A percentile compares a stretch with the other conserved stretches of the same genome.
These are phyloP conservation scores for Ctenopoma kingsleyae DNA, from an alignment of 2,797 vertebrate species.

Conservation along the genomic window DNA sequence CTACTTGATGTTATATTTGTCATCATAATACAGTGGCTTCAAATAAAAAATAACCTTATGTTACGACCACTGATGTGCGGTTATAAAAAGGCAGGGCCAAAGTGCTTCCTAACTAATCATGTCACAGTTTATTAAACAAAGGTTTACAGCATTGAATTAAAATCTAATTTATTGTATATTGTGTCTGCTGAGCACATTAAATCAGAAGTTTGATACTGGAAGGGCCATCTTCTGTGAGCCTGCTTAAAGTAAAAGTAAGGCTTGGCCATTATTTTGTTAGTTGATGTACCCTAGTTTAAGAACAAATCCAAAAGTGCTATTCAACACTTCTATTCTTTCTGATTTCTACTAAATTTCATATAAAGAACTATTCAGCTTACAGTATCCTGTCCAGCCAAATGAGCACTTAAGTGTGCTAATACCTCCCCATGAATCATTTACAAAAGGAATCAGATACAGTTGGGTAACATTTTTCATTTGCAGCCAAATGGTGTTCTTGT, in stretches of 20 bases:
- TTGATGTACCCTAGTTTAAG: neutral
- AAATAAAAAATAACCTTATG: slow-evolving; percentile 52
- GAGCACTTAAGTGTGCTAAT: slow-evolving; percentile 14
- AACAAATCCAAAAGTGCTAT: neutral
- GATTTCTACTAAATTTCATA: neutral
- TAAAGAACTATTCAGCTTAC: neutral
- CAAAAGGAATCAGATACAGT: slow-evolving; percentile 1
- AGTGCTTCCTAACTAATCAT: slow-evolving; percentile 58
- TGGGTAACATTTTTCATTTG: neutral
- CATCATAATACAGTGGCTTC: slow-evolving; percentile 55
- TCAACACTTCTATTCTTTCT: neutral
- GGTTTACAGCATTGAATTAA: slow-evolving; percentile 64
- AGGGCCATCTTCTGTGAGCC: neutral
- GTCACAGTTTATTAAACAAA: slow-evolving; percentile 65
- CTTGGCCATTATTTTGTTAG: neutral
- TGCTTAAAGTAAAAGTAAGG: neutral
- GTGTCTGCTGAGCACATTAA: slow-evolving; percentile 40
- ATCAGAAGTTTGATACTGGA: slow-evolving; percentile 34
- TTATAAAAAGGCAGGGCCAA: slow-evolving; percentile 50
- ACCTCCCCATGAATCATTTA: slow-evolving; percentile 18
- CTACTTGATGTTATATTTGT: slow-evolving; percentile 49
- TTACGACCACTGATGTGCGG: slow-evolving; percentile 40
- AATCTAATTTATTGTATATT: slow-evolving; percentile 49
- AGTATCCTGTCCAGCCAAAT: neutral
- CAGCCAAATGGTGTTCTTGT: slow-evolving; percentile 2